A percentile compares a stretch with the other conserved stretches of the same genome.
Evolutionary conservation across 2,113 vertebrate species (phyloP).

Genomic region (Dromas ardeola): DNA sequence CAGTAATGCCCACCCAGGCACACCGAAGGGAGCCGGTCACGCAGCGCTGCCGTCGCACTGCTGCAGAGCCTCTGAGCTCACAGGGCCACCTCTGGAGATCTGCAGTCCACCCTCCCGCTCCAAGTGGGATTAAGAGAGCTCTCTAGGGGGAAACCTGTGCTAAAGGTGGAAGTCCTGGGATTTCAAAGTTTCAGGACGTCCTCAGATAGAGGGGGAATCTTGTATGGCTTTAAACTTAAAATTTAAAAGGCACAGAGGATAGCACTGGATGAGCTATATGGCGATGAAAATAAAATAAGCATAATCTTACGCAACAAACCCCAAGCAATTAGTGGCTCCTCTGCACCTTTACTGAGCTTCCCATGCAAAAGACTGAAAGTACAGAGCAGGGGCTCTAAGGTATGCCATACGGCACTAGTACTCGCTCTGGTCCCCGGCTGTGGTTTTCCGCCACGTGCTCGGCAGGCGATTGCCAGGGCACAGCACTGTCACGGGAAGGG

Average conservation of each 20-base stretch:
- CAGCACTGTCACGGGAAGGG: not conserved
- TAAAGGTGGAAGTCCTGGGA: not conserved
- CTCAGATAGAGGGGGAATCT: not conserved
- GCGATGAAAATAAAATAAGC: not conserved
- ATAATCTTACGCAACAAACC: not conserved
- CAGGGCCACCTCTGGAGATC: not conserved
- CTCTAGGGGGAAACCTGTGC: not conserved
- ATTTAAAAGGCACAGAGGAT: not conserved
- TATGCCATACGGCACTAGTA: not conserved
- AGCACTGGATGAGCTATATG: not conserved
- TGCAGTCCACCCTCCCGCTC: not conserved
- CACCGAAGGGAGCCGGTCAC: accelerated
- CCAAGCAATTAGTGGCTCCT: not conserved
- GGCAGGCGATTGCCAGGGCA: not conserved
- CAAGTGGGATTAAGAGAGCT: not conserved
- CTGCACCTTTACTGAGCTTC: not conserved
- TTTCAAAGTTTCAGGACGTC: not conserved
- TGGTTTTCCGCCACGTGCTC: accelerated
- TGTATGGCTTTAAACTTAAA: not conserved
- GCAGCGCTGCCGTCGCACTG: not conserved
- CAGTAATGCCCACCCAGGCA: not conserved
- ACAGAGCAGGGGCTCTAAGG: not conserved
- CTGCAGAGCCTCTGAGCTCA: not conserved
- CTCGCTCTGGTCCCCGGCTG: not conserved
- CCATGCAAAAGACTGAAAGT: not conserved